phyloP scores from a whole-genome alignment of 1,140 invertebrate species.

The Drosophila obscura region DNA sequence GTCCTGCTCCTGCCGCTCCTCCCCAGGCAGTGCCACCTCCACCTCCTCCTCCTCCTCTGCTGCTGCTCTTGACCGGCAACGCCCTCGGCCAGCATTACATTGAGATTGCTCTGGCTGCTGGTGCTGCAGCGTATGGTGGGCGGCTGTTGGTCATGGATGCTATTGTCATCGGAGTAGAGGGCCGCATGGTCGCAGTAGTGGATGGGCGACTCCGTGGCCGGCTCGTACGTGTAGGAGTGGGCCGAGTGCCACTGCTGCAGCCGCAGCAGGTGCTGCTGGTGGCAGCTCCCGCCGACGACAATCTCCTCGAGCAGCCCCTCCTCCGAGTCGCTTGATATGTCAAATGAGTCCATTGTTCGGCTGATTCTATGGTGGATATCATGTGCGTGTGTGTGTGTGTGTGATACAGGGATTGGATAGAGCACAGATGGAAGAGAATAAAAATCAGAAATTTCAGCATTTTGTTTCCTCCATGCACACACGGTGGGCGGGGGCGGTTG shows the following conservation, averaged over 20 bases:
- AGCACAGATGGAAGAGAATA: constrained; percentile 34
- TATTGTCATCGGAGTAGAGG: constrained; percentile 75
- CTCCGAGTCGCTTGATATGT: constrained; percentile 83
- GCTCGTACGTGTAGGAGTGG: constrained; percentile 53
- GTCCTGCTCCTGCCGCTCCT: constrained; percentile 13
- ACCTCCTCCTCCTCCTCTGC: constrained; percentile 17
- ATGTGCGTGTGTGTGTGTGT: not conserved
- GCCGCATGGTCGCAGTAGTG: constrained; percentile 77
- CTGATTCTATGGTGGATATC: constrained; percentile 60
- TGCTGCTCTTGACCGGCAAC: not conserved
- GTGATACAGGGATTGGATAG: too few relatives aligned
- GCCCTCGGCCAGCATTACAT: constrained; percentile 58
- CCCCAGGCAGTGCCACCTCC: constrained; percentile 9
- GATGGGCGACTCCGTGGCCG: constrained; percentile 69
- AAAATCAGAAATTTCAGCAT: constrained; percentile 37
- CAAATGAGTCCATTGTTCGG: constrained; percentile 84
- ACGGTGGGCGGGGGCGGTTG: too few relatives aligned
- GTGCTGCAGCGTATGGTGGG: constrained; percentile 74
- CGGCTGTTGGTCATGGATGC: constrained; percentile 46
- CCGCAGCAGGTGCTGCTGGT: constrained; percentile 61
- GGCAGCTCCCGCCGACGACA: constrained; percentile 69
- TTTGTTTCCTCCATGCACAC: constrained; percentile 5
- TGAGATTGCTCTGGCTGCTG: constrained; percentile 77
- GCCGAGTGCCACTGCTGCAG: constrained; percentile 66
- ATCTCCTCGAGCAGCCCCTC: constrained; percentile 82